These are phyloP conservation scores for Oscheius sp. DNA, from an alignment of 2,888 invertebrate genomes.

Conservation along the genomic window DNA sequence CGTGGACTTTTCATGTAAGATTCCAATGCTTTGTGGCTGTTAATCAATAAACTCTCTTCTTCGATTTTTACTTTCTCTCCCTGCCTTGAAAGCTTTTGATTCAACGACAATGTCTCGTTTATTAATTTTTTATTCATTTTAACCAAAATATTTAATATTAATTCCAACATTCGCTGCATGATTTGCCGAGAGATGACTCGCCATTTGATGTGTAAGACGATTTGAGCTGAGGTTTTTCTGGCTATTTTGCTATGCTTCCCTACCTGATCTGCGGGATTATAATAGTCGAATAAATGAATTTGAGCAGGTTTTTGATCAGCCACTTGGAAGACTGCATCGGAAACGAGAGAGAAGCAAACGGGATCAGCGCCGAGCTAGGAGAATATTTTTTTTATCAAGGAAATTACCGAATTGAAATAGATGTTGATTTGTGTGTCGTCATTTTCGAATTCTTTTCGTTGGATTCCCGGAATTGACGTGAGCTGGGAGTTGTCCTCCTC, in stretches of 20 bases:
- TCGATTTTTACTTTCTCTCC: no score
- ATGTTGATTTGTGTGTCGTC: constrained; percentile 71
- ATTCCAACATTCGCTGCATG: no score
- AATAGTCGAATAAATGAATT: constrained; percentile 87
- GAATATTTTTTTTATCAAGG: neutral
- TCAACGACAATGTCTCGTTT: no score
- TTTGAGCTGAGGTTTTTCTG: constrained; percentile 53
- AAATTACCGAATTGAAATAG: constrained; percentile 73
- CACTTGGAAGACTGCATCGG: constrained; percentile 83
- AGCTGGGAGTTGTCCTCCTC: constrained; percentile 44
- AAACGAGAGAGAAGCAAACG: constrained; percentile 83
- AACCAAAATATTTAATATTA: no score
- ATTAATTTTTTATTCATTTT: no score
- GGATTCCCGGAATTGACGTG: constrained; percentile 66
- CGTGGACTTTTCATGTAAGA: neutral
- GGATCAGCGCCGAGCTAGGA: constrained; percentile 63
- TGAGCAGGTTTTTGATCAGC: constrained; percentile 86
- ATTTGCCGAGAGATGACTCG: constrained; percentile 59
- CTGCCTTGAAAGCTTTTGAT: no score
- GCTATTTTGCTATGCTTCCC: neutral
- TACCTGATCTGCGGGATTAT: constrained; percentile 77
- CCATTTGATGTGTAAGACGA: constrained; percentile 56
- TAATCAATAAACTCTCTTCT: constrained; percentile 8
- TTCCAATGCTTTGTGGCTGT: neutral
- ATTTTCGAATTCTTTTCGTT: constrained; percentile 70